phyloP scores from a whole-genome alignment of 2,888 invertebrate genomes.

The Bugulina stolonifera region DNA sequence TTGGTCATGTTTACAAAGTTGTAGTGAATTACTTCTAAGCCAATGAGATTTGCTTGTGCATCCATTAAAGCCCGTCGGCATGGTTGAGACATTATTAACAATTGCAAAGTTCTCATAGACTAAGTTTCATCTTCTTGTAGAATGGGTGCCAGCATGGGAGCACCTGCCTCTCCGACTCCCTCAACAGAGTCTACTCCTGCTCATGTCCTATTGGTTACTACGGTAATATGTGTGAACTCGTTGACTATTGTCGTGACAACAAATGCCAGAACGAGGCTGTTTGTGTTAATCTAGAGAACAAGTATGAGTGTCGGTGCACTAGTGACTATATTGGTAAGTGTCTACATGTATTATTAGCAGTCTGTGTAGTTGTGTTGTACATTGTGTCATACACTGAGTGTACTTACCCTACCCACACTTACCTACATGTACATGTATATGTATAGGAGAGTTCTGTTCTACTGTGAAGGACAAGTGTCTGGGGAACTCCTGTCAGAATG shows the following conservation, averaged over 20 bases:
- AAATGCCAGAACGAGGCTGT: slow-evolving; percentile 5
- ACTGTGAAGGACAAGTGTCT: not conserved
- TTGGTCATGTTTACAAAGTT: too few relatives aligned
- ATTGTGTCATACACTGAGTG: not conserved
- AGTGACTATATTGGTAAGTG: not conserved
- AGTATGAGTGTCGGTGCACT: slow-evolving; percentile 6
- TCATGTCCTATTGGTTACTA: not conserved
- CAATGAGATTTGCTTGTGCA: too few relatives aligned
- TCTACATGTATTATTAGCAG: too few relatives aligned
- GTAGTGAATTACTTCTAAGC: too few relatives aligned
- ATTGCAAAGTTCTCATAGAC: too few relatives aligned
- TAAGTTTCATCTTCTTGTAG: too few relatives aligned
- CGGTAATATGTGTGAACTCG: not conserved
- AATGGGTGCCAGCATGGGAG: slow-evolving; percentile 16
- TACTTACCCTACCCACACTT: not conserved
- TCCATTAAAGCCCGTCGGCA: too few relatives aligned
- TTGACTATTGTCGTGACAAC: slow-evolving; percentile 1
- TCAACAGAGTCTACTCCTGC: slow-evolving; percentile 8
- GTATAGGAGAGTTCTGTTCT: slow-evolving; percentile 1
- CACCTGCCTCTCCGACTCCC: not conserved
- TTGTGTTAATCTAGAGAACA: not conserved
- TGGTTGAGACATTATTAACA: too few relatives aligned
- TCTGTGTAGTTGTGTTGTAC: too few relatives aligned
- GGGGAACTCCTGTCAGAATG: not conserved
- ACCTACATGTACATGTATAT: too few relatives aligned